Conservation (phyloP, 2,113 vertebrate genomes). For the Prochilodus magdalenae region DNA sequence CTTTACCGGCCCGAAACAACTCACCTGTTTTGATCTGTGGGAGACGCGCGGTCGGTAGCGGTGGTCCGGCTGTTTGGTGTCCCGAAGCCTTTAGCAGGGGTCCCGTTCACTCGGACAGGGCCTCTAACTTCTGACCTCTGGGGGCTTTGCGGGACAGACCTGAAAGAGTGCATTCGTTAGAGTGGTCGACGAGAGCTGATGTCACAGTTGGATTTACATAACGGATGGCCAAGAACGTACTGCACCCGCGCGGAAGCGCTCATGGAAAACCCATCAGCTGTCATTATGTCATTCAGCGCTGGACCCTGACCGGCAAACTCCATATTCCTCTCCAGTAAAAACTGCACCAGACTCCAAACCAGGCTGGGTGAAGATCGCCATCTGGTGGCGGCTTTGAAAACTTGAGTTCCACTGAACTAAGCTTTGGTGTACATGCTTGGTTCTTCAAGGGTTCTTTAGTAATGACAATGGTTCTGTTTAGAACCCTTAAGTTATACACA, state of each 20-base stretch:
- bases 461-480: no score
- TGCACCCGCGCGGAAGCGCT: not conserved
- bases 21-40: conserved; percentile 24
- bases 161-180: not conserved
- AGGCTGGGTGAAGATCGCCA: not conserved
- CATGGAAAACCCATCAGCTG: not conserved
- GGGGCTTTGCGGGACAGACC: not conserved
- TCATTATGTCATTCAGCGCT: not conserved
- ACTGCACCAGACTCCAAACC: not conserved
- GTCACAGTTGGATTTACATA: not conserved
- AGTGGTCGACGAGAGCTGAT: not conserved
- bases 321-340: not conserved
- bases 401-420: not conserved
- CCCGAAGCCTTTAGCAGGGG: not conserved
- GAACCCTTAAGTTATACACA: no score
- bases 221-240: not conserved
- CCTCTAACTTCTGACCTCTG: conserved; percentile 5
- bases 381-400: conserved; percentile 19
- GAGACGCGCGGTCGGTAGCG: not conserved
- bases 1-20: not conserved
- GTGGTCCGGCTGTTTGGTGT: not conserved
- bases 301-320: not conserved
- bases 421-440: no score
- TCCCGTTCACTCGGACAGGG: not conserved
- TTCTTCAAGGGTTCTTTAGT: no score